Evolutionary conservation across 2,888 invertebrate genomes (phyloP), one percentile per base, ranked within the genome.

Genomic region (Eutolmus rufibarbis): DNA sequence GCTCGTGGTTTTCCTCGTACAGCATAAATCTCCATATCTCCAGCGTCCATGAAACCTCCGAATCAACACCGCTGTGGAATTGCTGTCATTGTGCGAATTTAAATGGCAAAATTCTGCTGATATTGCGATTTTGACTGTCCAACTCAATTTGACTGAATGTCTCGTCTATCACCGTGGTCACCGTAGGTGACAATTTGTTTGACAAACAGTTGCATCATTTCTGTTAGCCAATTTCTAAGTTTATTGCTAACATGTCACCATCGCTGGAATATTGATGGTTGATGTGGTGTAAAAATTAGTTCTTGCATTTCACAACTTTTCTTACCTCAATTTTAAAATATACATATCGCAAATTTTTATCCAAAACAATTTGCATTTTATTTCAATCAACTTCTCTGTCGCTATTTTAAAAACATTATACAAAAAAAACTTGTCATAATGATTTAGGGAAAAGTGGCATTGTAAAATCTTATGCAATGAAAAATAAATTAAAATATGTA

Each of bases 51-150:
- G 66, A 66, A 66, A 28, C 66, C 66, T 23, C 46, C 79, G 43
- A 23, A 79, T 46, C 51, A 78, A 40, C 79, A 46, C 79, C 46
- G 51, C 51, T 66, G 66, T 66, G 66, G 79, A 79, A 79, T 51
- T 79, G 23, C 79, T 79, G 46, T 28, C 79, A 79, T 79, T 79
- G 51, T 79, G 51, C 28, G 23, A 46, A 78, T 43, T 43, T 40
- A 12, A 78, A 34, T 34, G 34, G 78, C 19, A 77, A 77, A 77
- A 51, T 66, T 78, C 43, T 14, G n/a, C 78, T 43, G 78, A 78
- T 78, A 78, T 78, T 40, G 43, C 78, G 40, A 78, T 79, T 79
- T 79, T 23, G 66, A 51, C 79, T 28, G 51, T 79, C 51, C 66
- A 79, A 79, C 51, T 79, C 28, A 46, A 51, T 79, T 51, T 28